Evolutionary conservation across 2,888 invertebrate genomes (phyloP).

Genomic region (Steinernema scapterisci): DNA sequence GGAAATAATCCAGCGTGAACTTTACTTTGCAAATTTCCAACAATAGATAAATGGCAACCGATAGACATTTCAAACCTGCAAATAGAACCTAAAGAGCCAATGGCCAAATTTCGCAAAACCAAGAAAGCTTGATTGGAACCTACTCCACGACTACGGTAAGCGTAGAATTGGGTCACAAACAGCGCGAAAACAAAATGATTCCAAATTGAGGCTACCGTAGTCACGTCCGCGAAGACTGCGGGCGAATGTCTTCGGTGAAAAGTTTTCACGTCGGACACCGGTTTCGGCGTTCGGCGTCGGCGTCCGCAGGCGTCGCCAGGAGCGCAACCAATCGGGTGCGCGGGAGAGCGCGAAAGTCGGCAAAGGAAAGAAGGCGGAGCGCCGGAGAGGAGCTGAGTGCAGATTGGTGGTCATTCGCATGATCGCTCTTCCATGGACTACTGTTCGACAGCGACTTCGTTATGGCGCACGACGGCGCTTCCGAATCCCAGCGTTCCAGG

Average conservation of each 20-base stretch:
- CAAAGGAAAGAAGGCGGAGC: background rate
- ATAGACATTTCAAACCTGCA: too few relatives aligned
- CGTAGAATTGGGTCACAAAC: background rate
- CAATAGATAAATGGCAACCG: too few relatives aligned
- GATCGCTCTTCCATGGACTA: constrained; percentile 29
- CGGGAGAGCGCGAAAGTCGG: background rate
- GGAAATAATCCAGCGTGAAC: too few relatives aligned
- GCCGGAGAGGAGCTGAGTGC: background rate
- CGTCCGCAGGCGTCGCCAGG: too few relatives aligned
- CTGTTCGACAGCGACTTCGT: constrained; percentile 28
- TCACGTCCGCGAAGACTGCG: background rate
- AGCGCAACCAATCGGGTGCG: constrained; percentile 6
- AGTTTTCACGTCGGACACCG: constrained; percentile 23
- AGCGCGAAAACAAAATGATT: background rate
- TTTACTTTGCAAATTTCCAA: too few relatives aligned
- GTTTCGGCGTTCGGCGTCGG: constrained; percentile 16
- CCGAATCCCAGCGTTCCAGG: background rate
- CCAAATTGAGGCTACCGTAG: constrained; percentile 5
- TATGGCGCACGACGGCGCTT: constrained; percentile 20
- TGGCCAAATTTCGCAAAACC: too few relatives aligned
- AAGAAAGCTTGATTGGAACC: too few relatives aligned
- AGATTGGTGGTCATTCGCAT: constrained; percentile 33
- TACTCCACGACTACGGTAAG: background rate
- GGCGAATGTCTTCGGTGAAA: constrained; percentile 15
- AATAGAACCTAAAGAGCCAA: too few relatives aligned